Evolutionary conservation across 1,140 invertebrate genomes (phyloP), one percentile per base, ranked within the genome.

Genomic region (Zaprionus davidi): DNA sequence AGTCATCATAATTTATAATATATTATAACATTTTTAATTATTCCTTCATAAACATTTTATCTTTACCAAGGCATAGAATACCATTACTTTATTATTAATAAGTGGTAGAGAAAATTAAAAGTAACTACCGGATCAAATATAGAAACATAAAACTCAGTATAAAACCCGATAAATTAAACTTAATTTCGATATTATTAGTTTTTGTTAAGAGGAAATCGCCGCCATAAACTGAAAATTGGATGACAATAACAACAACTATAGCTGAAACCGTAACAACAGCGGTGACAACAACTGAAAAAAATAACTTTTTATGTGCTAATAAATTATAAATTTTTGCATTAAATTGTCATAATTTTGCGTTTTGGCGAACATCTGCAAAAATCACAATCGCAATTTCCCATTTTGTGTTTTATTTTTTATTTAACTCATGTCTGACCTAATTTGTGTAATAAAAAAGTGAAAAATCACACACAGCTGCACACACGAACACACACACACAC

Each of bases 141-240:
- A 1, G 0, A 31, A 31, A 31, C 3, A 11, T 31, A 3, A 44
- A 12, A 38, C 5, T 36, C 1, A 28, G 9, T 15, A 13, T 38
- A 38, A 7, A n/a, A 46, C 0, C 2, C 72, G 76, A 82, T 79
- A 79, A 66, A 79, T 82, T 63, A 77, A 86, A 82, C 79, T 79
- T 68, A 67, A 87, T 74, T 87, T 79, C 68, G 67, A 87, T 82
- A 78, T 81, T 53, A 56, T 76, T 70, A 71, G 63, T 24, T 46
- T n/a, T 58, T 24, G 24, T 68, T 70, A 34, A 71, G 70, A 74
- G 69, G 72, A 86, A 86, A 74, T 79, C 63, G 73, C 73, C 67
- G 71, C 51, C 62, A 76, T 85, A 82, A 73, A 86, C 65, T 79
- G 64, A 34, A 79, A 71, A 82, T 79, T 72, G 46, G 20, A 63